Evolutionary conservation across 2,797 vertebrate species (phyloP), one percentile per base, ranked within the genome.

Genomic region (Tadarida brasiliensis): DNA sequence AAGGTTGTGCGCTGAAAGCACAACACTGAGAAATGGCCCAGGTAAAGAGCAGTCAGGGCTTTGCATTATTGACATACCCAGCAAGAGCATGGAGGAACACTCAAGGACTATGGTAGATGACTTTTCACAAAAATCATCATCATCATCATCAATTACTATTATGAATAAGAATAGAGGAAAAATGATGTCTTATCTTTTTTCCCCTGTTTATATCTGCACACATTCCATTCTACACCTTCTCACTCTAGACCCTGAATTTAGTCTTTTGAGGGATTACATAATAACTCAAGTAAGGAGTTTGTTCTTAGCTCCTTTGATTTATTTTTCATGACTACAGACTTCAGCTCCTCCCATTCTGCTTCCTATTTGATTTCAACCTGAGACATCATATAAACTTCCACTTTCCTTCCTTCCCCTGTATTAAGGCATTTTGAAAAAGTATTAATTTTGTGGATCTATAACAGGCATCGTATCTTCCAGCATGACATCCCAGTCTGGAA

Each of bases 101-200:
- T 90, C 44, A 51, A 54, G 77, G 8, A 83, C n/a, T 47, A 77
- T 20, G 35, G 9, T 16, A 84, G 19, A 49, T 59, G 83, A 71
- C 61, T 47, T 76, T 77, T 95, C 24, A n/a, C 15, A 90, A 44
- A 20, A 93, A 80, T n/a, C 7, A 71, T 16, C 35, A 57, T 76
- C 26, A 47, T 63, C 22, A 49, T 87, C 57, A 85, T 91, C 87
- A 80, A 49, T 30, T 87, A 35, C 26, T 82, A n/a, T 76, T 76
- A 80, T 59, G 20, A 95, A n/a, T 57, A 28, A 51, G 28, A 82
- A 74, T 44, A 70, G 92, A 94, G 63, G n/a, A 95, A 92, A 92
- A 26, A 74, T 68, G 11, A 26, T 11, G 80, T 85, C 26, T 93
- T 86, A 57, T 76, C 59, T 14, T 24, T 77, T 90, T 59, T 85